phyloP scores from a whole-genome alignment of 2,888 invertebrate genomes.

The Pimpla rufipes region DNA sequence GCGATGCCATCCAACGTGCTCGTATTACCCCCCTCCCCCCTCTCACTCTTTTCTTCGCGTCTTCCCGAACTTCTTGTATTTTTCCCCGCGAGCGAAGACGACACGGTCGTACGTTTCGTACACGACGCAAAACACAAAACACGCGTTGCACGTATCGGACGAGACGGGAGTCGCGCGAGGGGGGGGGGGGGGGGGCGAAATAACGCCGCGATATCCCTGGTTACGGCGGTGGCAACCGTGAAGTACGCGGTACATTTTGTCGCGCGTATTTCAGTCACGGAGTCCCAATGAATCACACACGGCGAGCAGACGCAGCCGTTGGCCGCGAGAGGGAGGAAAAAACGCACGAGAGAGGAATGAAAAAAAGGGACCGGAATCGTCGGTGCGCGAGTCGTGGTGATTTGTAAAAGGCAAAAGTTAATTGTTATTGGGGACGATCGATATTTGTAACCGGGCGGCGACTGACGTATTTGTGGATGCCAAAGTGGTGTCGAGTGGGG shows the following conservation, averaged over 20 bases:
- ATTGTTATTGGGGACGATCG: slow-evolving; percentile 64
- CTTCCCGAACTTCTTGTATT: slow-evolving; percentile 8
- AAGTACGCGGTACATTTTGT: slow-evolving; percentile 43
- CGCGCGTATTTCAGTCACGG: slow-evolving; percentile 71
- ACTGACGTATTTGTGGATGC: slow-evolving; percentile 43
- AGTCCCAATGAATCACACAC: slow-evolving; percentile 69
- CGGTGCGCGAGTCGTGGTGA: slow-evolving; percentile 51
- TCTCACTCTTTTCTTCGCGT: background rate
- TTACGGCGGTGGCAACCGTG: slow-evolving; percentile 27
- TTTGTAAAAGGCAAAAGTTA: slow-evolving; percentile 67
- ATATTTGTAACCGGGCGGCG: slow-evolving; percentile 42
- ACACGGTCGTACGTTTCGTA: background rate
- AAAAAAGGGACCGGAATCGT: slow-evolving; percentile 13
- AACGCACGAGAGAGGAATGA: slow-evolving; percentile 23
- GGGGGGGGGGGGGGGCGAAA: background rate
- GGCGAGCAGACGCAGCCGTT: slow-evolving; percentile 27
- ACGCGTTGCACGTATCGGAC: background rate
- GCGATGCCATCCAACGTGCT: slow-evolving; percentile 20
- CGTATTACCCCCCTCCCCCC: slow-evolving; percentile 4
- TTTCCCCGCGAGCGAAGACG: background rate
- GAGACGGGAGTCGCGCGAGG: background rate
- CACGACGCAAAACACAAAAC: background rate
- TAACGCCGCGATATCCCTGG: slow-evolving; percentile 30
- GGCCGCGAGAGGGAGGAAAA: slow-evolving; percentile 31
- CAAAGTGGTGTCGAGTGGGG: background rate